A percentile compares a stretch with the other conserved stretches of the same genome.
Evolutionary conservation across 2,888 invertebrate genomes (phyloP).

Genomic region (Cephus spinipes): DNA sequence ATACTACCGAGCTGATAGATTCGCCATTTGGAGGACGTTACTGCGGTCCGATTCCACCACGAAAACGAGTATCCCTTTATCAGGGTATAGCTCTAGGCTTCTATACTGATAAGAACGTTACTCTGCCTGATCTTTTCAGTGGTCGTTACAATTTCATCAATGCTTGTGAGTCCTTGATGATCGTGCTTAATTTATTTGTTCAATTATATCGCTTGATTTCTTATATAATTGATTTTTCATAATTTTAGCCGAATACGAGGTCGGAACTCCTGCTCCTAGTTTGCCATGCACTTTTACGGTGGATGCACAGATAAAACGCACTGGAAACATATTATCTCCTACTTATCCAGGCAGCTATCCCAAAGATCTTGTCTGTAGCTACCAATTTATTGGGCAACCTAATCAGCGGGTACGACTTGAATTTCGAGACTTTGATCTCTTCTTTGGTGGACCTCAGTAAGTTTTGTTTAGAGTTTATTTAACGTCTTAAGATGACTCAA

Average conservation of each 20-base stretch:
- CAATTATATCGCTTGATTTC: background rate
- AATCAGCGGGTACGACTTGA: constrained; percentile 94
- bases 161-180: constrained; percentile 79
- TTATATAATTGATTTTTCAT: constrained; percentile 17
- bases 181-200: background rate
- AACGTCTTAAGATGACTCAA: background rate
- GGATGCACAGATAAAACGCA: constrained; percentile 77
- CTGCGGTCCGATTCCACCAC: constrained; percentile 93
- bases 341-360: constrained; percentile 99
- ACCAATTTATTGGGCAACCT: constrained; percentile 90
- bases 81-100: constrained; percentile 94
- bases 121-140: constrained; percentile 84
- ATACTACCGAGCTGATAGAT: constrained; percentile 90
- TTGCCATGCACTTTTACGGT: constrained; percentile 91
- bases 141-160: constrained; percentile 94
- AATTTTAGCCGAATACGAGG: constrained; percentile 86
- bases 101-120: constrained; percentile 90
- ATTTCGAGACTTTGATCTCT: constrained; percentile 98
- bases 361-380: constrained; percentile 93
- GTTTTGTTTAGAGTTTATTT: constrained; percentile 63
- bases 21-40: constrained; percentile 96
- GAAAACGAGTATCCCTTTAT: constrained; percentile 90
- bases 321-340: constrained; percentile 92
- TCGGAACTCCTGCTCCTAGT: constrained; percentile 89
- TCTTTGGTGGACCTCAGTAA: constrained; percentile 98